Conservation (phyloP, 2,113 vertebrate species). For the Tragelaphus strepsiceros region DNA sequence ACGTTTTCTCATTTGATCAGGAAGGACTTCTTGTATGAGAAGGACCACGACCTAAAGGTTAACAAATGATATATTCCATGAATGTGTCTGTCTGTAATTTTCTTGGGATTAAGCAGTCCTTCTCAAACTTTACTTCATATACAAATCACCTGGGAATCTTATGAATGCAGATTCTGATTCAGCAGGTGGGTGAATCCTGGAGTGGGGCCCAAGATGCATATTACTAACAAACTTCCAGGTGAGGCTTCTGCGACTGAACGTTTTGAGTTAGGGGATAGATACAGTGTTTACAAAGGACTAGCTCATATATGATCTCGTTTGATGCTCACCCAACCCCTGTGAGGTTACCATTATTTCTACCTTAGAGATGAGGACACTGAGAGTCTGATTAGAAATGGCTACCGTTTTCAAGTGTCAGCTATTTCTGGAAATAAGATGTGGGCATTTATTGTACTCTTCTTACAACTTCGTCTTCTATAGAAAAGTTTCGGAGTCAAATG, state of each 20-base stretch:
- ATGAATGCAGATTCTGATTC: neutral
- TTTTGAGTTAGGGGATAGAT: too few relatives aligned
- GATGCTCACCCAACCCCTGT: neutral
- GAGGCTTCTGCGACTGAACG: neutral
- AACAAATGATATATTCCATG: neutral
- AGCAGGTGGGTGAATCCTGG: neutral
- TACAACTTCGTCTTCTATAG: neutral
- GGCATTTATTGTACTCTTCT: neutral
- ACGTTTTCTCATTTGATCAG: neutral
- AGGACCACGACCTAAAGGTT: neutral
- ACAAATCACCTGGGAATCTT: neutral
- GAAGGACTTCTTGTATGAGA: neutral
- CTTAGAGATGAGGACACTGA: neutral
- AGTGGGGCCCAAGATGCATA: neutral
- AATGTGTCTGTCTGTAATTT: neutral
- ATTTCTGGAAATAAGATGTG: neutral
- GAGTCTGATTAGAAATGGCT: neutral
- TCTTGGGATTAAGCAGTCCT: neutral
- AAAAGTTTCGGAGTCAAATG: neutral
- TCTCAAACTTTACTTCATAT: neutral
- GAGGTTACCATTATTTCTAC: neutral
- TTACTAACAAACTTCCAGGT: neutral
- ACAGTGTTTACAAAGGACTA: neutral
- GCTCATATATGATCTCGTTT: neutral
- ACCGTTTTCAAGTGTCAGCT: neutral